These are phyloP conservation scores for Sycobia sp. DNA, from an alignment of 1,140 invertebrate species.

Conservation along the genomic window DNA sequence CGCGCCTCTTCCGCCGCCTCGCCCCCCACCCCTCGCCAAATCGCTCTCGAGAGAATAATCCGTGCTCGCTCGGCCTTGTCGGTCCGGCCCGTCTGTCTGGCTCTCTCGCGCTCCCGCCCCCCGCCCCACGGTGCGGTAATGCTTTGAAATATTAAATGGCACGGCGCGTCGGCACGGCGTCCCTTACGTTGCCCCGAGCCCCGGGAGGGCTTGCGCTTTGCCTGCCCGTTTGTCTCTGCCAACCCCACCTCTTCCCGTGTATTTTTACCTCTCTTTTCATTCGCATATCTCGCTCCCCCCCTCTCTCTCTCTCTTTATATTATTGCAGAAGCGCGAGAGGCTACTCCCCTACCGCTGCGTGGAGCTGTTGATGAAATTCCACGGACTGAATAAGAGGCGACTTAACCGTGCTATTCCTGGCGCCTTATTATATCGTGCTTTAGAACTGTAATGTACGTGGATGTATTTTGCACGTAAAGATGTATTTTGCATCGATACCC, in stretches of 20 bases:
- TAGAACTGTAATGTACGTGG: no score
- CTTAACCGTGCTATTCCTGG: no score
- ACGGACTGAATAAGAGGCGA: constrained; percentile 15
- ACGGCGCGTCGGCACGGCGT: constrained; percentile 3
- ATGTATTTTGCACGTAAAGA: no score
- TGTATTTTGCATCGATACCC: no score
- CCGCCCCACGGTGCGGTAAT: constrained; percentile 40
- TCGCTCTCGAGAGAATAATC: constrained; percentile 42
- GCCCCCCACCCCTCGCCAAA: constrained; percentile 7
- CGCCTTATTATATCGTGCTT: no score
- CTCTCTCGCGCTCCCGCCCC: no score
- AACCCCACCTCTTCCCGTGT: background rate
- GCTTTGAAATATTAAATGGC: constrained; percentile 43
- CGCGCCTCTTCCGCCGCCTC: background rate
- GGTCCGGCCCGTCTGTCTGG: no score
- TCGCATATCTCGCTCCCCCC: background rate
- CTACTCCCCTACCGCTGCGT: background rate
- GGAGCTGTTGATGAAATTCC: constrained; percentile 24
- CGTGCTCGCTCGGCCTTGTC: no score
- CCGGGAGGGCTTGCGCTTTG: background rate
- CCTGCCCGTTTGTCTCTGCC: background rate
- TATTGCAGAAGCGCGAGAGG: constrained; percentile 1
- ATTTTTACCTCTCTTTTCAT: background rate
- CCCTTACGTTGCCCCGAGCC: background rate
- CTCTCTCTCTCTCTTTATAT: no score